Evolutionary conservation across 2,113 vertebrate species (phyloP).

Genomic region (Boulengeromyrus knoepffleri): DNA sequence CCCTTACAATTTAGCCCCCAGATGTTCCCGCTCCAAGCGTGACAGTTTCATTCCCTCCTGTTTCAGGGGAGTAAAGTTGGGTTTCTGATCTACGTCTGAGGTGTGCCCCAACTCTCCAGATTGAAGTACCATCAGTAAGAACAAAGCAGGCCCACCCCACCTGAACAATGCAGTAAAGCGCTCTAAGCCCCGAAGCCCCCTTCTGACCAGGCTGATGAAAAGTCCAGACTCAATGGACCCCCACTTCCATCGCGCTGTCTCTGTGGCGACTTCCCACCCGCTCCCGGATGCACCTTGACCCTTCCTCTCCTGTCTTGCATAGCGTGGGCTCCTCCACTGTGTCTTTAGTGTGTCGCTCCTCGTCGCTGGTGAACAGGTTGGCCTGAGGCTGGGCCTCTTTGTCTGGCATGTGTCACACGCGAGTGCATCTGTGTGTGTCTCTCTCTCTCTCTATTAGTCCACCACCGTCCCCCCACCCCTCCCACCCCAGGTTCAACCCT

Average conservation of each 20-base stretch:
- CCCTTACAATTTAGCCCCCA: slow-evolving; percentile 41
- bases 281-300: background rate
- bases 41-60: background rate
- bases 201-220: background rate
- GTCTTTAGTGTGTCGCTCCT: slow-evolving; percentile 3
- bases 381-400: slow-evolving; percentile 16
- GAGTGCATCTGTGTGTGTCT: background rate
- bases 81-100: background rate
- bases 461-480: too few relatives aligned
- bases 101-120: background rate
- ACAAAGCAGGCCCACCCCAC: background rate
- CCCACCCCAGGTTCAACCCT: background rate
- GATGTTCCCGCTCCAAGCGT: background rate
- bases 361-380: background rate
- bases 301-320: background rate
- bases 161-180: background rate
- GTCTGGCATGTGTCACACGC: slow-evolving; percentile 1
- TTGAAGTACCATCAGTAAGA: background rate
- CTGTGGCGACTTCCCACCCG: background rate
- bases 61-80: background rate
- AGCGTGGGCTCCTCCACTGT: background rate
- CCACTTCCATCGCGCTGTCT: background rate
- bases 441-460: background rate
- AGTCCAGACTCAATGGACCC: background rate
- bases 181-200: background rate